These are phyloP conservation scores for Agonopterix alstromeriana DNA, from an alignment of 2,888 invertebrate species.

Conservation along the genomic window DNA sequence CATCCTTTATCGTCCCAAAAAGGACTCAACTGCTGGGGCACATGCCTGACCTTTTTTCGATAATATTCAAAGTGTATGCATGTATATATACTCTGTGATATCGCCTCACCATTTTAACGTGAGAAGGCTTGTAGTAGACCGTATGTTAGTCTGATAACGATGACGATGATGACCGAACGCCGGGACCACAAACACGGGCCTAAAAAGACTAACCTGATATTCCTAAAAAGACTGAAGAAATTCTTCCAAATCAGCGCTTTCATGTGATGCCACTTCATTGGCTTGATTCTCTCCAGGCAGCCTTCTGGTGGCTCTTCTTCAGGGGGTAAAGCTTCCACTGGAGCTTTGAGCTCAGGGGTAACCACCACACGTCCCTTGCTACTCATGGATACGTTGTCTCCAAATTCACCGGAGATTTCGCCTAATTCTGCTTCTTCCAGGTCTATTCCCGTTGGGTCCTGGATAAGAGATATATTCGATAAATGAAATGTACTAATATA, in stretches of 20 bases:
- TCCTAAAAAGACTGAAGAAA: constrained; percentile 90
- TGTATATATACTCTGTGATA: too few relatives aligned
- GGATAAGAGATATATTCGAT: constrained; percentile 5
- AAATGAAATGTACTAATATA: background rate
- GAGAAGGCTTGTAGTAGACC: too few relatives aligned
- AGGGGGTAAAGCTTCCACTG: constrained; percentile 81
- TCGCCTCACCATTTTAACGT: too few relatives aligned
- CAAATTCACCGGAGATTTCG: constrained; percentile 92
- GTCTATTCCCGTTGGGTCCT: constrained; percentile 80
- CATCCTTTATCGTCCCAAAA: too few relatives aligned
- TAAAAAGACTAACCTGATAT: constrained; percentile 79
- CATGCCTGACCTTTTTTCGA: too few relatives aligned
- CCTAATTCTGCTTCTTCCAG: constrained; percentile 81
- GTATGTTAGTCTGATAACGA: too few relatives aligned
- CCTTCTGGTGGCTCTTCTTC: constrained; percentile 78
- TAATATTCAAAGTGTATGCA: too few relatives aligned
- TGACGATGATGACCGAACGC: too few relatives aligned
- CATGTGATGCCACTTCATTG: constrained; percentile 84
- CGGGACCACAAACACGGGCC: too few relatives aligned
- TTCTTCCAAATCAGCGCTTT: constrained; percentile 92
- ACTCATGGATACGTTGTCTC: constrained; percentile 88
- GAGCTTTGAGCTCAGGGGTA: constrained; percentile 61
- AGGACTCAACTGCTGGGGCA: too few relatives aligned
- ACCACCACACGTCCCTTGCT: constrained; percentile 82
- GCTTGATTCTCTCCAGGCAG: constrained; percentile 76